Conservation (phyloP, 2,797 vertebrate species). For the Harpagifer antarcticus region DNA sequence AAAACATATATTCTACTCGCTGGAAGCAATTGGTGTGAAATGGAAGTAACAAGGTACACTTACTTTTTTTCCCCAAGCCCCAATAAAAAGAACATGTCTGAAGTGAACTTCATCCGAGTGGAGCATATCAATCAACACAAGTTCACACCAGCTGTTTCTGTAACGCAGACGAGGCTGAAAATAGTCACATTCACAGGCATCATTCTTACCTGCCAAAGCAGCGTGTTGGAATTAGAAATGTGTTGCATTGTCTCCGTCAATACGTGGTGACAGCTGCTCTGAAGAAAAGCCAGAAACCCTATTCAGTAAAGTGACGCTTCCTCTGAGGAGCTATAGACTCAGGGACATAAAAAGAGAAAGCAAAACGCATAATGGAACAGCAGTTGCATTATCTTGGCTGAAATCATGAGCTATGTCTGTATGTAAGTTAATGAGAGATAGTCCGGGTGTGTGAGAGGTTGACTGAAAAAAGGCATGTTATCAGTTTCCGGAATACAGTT, state of each 20-base stretch:
- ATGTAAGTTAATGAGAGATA: conserved; percentile 19
- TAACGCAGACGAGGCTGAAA: conserved; percentile 26
- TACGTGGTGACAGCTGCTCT: conserved; percentile 48
- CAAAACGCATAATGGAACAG: conserved; percentile 3
- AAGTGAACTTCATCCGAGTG: conserved; percentile 5
- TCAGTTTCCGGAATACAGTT: conserved; percentile 7
- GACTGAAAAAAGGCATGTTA: neutral
- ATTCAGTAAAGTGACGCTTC: conserved; percentile 32
- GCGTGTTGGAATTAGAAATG: conserved; percentile 14
- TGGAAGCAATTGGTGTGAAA: too few species aligned
- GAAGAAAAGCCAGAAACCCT: conserved; percentile 16
- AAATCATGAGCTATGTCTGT: neutral
- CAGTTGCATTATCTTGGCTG: conserved; percentile 20
- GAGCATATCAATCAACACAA: conserved; percentile 20
- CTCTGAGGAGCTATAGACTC: neutral
- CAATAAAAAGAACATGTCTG: neutral
- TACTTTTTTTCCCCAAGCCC: too few species aligned
- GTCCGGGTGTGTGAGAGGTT: conserved; percentile 10
- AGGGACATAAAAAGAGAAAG: conserved; percentile 7
- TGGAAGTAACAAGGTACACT: too few species aligned
- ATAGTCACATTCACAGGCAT: conserved; percentile 39
- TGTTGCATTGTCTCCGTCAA: conserved; percentile 49
- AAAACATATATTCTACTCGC: neutral
- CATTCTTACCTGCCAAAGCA: conserved; percentile 28
- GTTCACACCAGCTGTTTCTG: conserved; percentile 6